phyloP scores from a whole-genome alignment of 2,888 invertebrate genomes.

The Diabrotica balteata region DNA sequence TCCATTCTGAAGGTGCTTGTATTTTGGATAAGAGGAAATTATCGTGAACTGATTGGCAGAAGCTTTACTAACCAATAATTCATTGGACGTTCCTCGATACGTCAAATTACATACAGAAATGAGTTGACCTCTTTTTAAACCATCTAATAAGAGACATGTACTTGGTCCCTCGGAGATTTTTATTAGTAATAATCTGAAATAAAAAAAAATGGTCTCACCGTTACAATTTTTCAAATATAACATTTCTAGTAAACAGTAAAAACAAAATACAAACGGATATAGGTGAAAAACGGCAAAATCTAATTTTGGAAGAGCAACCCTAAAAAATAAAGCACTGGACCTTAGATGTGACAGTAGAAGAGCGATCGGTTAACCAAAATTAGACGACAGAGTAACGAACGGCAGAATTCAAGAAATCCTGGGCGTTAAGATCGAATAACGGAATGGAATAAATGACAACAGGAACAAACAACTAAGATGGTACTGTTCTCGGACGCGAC shows the following conservation, averaged over 20 bases:
- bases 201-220: too few relatives aligned
- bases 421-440: too few relatives aligned
- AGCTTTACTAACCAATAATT: constrained; percentile 65
- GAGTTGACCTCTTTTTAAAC: constrained; percentile 66
- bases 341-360: too few relatives aligned
- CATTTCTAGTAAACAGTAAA: too few relatives aligned
- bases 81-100: constrained; percentile 63
- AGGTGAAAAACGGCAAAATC: constrained; percentile 62
- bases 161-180: constrained; percentile 60
- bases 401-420: too few relatives aligned
- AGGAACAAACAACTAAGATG: too few relatives aligned
- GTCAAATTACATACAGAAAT: constrained; percentile 69
- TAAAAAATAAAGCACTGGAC: too few relatives aligned
- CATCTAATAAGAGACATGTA: constrained; percentile 62
- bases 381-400: too few relatives aligned
- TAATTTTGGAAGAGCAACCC: constrained; percentile 13
- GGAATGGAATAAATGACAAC: too few relatives aligned
- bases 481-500: too few relatives aligned
- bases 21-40: constrained; percentile 70
- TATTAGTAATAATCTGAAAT: constrained; percentile 58
- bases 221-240: too few relatives aligned
- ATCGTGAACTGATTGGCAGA: constrained; percentile 69
- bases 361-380: too few relatives aligned
- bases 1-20: constrained; percentile 60
- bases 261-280: constrained; percentile 52